Evolutionary conservation across 2,113 vertebrate genomes (phyloP).

Genomic region (Charadrius vociferus): DNA sequence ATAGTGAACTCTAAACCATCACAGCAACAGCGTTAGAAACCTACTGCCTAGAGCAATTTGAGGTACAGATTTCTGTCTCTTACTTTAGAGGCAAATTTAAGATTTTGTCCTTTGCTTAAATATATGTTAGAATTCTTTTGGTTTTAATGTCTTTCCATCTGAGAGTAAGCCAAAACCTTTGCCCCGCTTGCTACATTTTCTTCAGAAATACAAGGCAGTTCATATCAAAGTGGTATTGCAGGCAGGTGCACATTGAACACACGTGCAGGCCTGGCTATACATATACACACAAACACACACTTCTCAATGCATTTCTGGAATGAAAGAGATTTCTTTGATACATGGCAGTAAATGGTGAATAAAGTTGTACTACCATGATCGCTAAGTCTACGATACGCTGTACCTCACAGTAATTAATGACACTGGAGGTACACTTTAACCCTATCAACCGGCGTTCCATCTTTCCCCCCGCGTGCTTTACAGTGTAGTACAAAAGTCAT

Average conservation of each 20-base stretch:
- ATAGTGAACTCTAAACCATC: conserved; percentile 27
- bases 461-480: background rate
- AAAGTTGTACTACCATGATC: background rate
- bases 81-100: conserved; percentile 23
- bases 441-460: background rate
- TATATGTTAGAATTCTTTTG: conserved; percentile 34
- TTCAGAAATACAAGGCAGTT: background rate
- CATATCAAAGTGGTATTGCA: background rate
- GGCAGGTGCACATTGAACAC: background rate
- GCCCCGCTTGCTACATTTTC: background rate
- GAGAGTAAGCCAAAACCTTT: conserved; percentile 24
- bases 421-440: background rate
- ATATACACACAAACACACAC: background rate
- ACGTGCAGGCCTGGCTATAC: background rate
- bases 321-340: background rate
- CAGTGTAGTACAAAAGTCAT: background rate
- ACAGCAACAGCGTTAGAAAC: conserved; percentile 38
- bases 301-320: background rate
- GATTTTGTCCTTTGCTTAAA: conserved; percentile 35
- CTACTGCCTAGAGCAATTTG: conserved; percentile 23
- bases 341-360: background rate
- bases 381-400: background rate
- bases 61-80: conserved; percentile 24
- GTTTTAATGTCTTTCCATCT: conserved; percentile 45
- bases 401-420: background rate